phyloP scores from a whole-genome alignment of 2,797 vertebrate species.

The Pogonophryne albipinna region DNA sequence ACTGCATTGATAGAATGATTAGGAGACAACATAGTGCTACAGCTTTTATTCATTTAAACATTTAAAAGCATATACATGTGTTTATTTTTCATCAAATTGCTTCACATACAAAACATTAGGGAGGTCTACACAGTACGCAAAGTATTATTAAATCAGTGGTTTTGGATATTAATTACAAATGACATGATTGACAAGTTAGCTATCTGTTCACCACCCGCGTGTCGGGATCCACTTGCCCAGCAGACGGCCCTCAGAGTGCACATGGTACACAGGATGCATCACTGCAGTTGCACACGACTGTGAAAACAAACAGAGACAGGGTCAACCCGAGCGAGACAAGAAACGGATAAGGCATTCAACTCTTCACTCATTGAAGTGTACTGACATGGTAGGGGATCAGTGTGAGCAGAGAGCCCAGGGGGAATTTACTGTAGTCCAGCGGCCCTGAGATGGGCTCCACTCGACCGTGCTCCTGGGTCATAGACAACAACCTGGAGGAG shows the following conservation, averaged over 20 bases:
- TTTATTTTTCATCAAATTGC: neutral
- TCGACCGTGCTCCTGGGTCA: constrained; percentile 91
- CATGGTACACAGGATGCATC: constrained; percentile 88
- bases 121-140: neutral
- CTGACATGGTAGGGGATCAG: constrained; percentile 89
- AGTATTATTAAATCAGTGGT: neutral
- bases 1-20: neutral
- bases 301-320: constrained; percentile 1
- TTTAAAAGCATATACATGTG: neutral
- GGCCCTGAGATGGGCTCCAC: constrained; percentile 82
- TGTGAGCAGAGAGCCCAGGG: constrained; percentile 82
- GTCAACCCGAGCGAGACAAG: constrained; percentile 4
- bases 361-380: constrained; percentile 3
- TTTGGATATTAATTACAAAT: neutral
- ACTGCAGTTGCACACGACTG: constrained; percentile 88
- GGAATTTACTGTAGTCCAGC: constrained; percentile 85
- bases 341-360: neutral
- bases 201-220: constrained; percentile 86
- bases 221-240: constrained; percentile 87
- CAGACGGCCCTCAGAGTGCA: constrained; percentile 83
- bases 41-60: neutral
- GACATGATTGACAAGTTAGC: neutral
- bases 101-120: neutral
- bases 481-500: constrained; percentile 82
- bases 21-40: neutral